Evolutionary conservation across 1,140 invertebrate genomes (phyloP).

Genomic region (Penaeus chinensis): DNA sequence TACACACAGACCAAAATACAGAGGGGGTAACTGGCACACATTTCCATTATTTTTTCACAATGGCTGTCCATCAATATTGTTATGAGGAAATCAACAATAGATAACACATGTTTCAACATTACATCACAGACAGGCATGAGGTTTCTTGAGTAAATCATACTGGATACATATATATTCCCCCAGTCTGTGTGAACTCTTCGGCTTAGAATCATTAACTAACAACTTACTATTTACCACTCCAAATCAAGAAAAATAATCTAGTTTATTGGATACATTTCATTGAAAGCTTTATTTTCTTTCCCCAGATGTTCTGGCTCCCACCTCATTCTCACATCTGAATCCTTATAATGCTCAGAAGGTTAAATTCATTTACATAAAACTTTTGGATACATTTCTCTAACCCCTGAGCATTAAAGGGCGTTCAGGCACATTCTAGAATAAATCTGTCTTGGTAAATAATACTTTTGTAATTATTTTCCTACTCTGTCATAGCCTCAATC

Average conservation of each 20-base stretch:
- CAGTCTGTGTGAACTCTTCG: constrained; percentile 31
- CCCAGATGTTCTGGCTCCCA: too few relatives aligned
- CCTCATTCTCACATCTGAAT: constrained; percentile 22
- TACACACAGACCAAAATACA: constrained; percentile 34
- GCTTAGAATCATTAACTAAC: constrained; percentile 27
- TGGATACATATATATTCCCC: constrained; percentile 1
- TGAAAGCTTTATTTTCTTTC: constrained; percentile 33
- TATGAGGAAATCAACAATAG: constrained; percentile 17
- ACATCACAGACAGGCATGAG: constrained; percentile 44
- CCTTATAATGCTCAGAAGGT: constrained; percentile 27
- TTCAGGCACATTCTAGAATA: constrained; percentile 23
- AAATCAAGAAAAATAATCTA: constrained; percentile 28
- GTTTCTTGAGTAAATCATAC: constrained; percentile 14
- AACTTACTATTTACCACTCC: constrained; percentile 31
- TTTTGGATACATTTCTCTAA: constrained; percentile 34
- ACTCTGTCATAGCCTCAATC: background rate
- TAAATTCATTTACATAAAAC: constrained; percentile 28
- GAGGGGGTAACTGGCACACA: too few relatives aligned
- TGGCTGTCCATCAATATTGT: constrained; percentile 20
- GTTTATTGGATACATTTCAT: constrained; percentile 36
- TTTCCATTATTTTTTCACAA: constrained; percentile 4
- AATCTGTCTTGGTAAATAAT: background rate
- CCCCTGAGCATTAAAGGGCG: constrained; percentile 4
- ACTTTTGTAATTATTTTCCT: background rate
- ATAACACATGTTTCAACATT: constrained; percentile 21